phyloP scores from a whole-genome alignment of 2,113 vertebrate species.

The Alethe castanea region DNA sequence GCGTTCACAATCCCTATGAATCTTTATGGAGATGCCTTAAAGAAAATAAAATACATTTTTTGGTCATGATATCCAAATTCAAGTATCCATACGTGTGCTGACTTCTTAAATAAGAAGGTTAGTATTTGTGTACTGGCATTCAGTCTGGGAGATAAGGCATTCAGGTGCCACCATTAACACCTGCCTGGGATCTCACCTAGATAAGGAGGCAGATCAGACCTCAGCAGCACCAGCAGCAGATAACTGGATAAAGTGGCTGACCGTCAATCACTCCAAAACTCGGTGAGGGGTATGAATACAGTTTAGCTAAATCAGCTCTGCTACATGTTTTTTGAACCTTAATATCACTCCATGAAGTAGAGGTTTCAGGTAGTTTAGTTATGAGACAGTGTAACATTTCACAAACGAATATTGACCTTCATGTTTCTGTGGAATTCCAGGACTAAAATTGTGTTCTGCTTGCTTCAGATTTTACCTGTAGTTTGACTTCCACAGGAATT shows the following conservation, averaged over 20 bases:
- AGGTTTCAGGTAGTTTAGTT: not conserved
- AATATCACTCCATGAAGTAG: not conserved
- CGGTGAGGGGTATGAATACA: rapidly evolving
- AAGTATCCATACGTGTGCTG: not conserved
- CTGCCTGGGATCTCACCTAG: not conserved
- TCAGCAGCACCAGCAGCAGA: not conserved
- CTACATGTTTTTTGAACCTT: not conserved
- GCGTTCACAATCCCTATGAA: not conserved
- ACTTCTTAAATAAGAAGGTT: not conserved
- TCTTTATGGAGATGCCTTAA: not conserved
- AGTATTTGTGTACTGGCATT: not conserved
- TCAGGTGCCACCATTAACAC: not conserved
- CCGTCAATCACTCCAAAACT: not conserved
- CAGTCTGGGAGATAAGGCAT: not conserved
- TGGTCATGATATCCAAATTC: not conserved
- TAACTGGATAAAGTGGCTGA: not conserved
- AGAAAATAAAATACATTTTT: not conserved
- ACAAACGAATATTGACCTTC: not conserved
- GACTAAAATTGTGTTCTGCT: not conserved
- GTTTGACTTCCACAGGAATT: not conserved
- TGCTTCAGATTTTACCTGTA: not conserved
- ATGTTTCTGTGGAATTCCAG: not conserved
- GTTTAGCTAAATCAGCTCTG: not conserved
- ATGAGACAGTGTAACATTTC: not conserved
- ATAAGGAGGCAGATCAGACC: not conserved